Evolutionary conservation across 64 coral and sea anemone genomes (phyloP).

Genomic region (Actinia equina): DNA sequence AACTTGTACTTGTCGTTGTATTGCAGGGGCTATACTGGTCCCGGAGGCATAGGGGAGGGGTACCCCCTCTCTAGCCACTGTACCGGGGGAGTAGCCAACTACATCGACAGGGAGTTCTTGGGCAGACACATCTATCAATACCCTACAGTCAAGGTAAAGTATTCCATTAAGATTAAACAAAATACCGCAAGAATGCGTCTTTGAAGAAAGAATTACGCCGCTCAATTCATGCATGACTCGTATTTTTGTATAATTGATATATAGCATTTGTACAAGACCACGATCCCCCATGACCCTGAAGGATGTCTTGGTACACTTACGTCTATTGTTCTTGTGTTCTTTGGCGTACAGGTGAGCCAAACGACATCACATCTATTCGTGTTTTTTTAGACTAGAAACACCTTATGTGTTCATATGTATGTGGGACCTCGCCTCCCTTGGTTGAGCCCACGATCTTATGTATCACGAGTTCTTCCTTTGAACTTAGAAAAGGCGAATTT

Average conservation of each 20-base stretch:
- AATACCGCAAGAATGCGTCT: too few relatives aligned
- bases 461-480: too few relatives aligned
- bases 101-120: constrained; percentile 76
- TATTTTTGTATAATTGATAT: too few relatives aligned
- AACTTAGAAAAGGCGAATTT: too few relatives aligned
- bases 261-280: constrained; percentile 55
- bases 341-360: constrained; percentile 71
- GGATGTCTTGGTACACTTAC: constrained; percentile 73
- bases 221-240: too few relatives aligned
- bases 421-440: too few relatives aligned
- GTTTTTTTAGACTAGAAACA: too few relatives aligned
- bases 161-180: too few relatives aligned
- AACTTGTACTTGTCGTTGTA: background rate
- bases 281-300: constrained; percentile 71
- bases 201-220: too few relatives aligned
- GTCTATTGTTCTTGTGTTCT: constrained; percentile 78
- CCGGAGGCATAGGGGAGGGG: constrained; percentile 56
- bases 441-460: too few relatives aligned
- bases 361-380: too few relatives aligned
- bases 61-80: constrained; percentile 65
- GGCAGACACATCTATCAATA: constrained; percentile 73
- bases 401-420: too few relatives aligned
- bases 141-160: constrained; percentile 67
- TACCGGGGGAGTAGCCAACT: constrained; percentile 86
- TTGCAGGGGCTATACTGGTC: constrained; percentile 81